phyloP scores from a whole-genome alignment of 2,113 vertebrate genomes.

The Leucopsar rothschildi region DNA sequence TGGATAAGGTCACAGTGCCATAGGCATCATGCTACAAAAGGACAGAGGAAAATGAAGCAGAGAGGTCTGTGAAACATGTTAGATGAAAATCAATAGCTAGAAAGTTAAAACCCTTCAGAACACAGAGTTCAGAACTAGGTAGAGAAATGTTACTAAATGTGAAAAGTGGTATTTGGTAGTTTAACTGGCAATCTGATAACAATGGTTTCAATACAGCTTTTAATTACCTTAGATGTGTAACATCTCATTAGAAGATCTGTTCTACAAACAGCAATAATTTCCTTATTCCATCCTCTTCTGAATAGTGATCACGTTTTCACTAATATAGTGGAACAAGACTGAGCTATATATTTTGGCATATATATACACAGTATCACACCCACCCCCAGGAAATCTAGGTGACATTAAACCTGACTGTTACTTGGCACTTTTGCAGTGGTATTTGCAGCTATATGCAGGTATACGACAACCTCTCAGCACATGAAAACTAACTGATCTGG shows the following conservation, averaged over 20 bases:
- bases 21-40: not conserved
- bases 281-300: not conserved
- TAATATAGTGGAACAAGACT: not conserved
- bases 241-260: not conserved
- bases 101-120: not conserved
- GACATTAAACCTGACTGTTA: not conserved
- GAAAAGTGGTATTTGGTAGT: not conserved
- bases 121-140: not conserved
- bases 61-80: not conserved
- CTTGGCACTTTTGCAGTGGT: not conserved
- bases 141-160: not conserved
- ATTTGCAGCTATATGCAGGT: not conserved
- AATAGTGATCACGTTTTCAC: not conserved
- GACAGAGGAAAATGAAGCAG: not conserved
- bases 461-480: not conserved
- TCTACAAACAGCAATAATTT: not conserved
- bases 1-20: not conserved
- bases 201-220: not conserved
- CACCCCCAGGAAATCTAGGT: not conserved
- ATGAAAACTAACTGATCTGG: not conserved
- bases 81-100: not conserved
- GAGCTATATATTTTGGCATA: not conserved
- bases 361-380: not conserved
- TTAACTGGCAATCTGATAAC: not conserved
- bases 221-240: not conserved